Percentiles rank a stretch among this genome's conserved stretches.
Conservation (phyloP, 2,113 vertebrate species). For the Poeciliopsis turrubarensis region DNA sequence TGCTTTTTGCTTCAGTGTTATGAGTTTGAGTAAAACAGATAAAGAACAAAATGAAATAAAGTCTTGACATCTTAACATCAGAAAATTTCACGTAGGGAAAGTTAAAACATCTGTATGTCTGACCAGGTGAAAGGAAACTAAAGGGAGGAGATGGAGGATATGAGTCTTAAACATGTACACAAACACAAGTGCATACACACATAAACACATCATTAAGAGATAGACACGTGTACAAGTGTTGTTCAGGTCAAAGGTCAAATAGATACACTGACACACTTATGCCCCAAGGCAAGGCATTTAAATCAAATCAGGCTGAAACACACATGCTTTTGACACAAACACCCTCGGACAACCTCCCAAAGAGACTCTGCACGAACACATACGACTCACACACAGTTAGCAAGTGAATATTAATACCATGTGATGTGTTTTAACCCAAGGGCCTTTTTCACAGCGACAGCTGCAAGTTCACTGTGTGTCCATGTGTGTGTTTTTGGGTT, state of each 20-base stretch:
- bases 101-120: constrained; percentile 68
- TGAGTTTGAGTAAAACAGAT: not conserved
- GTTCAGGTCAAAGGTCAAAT: constrained; percentile 68
- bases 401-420: constrained; percentile 62
- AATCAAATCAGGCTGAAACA: constrained; percentile 43
- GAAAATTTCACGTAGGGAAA: not conserved
- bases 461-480: constrained; percentile 44
- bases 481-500: constrained; percentile 31
- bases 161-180: constrained; percentile 18
- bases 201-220: constrained; percentile 54
- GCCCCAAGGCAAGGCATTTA: constrained; percentile 46
- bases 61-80: not conserved
- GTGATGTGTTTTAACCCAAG: constrained; percentile 66
- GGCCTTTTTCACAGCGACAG: constrained; percentile 60
- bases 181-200: constrained; percentile 14
- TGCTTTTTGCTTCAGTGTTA: not conserved
- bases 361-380: constrained; percentile 38
- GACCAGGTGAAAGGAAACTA: constrained; percentile 50
- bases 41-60: not conserved
- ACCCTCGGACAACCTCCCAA: constrained; percentile 45
- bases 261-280: constrained; percentile 58
- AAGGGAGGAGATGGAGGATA: constrained; percentile 17
- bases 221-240: constrained; percentile 68
- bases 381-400: constrained; percentile 37
- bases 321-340: constrained; percentile 25